phyloP scores from a whole-genome alignment of 2,113 vertebrate genomes.

The Anser cygnoides region DNA sequence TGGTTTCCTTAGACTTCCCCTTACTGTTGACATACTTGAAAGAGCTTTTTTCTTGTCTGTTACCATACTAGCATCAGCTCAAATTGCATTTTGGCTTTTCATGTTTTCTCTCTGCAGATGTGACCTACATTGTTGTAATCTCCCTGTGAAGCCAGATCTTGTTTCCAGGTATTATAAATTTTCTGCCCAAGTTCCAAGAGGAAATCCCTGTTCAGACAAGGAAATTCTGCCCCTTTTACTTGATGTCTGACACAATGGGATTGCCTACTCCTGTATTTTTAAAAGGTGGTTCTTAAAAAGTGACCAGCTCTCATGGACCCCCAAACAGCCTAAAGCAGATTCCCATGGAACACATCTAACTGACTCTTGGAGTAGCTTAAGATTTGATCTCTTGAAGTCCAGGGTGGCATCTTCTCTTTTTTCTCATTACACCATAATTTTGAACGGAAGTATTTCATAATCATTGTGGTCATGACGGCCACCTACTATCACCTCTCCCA shows the following conservation, averaged over 20 bases:
- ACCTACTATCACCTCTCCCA: not conserved
- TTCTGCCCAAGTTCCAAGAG: not conserved
- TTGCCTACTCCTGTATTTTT: not conserved
- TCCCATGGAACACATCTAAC: not conserved
- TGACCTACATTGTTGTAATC: too few relatives aligned
- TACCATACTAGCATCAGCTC: too few relatives aligned
- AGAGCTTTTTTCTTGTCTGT: too few relatives aligned
- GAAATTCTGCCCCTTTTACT: not conserved
- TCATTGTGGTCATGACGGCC: not conserved
- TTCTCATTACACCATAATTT: not conserved
- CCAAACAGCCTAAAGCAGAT: not conserved
- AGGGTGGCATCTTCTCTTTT: not conserved
- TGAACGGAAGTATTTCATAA: not conserved
- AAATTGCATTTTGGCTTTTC: too few relatives aligned
- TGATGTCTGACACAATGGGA: not conserved
- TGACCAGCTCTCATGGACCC: not conserved
- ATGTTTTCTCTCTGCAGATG: too few relatives aligned
- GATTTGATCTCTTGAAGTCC: not conserved
- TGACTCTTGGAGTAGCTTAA: not conserved
- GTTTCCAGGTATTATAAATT: not conserved
- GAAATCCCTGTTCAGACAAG: not conserved
- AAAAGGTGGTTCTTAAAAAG: not conserved
- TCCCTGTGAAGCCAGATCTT: too few relatives aligned
- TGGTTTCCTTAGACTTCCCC: too few relatives aligned
- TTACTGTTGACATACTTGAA: too few relatives aligned